These are phyloP conservation scores for Willisornis vidua DNA, from an alignment of 2,113 vertebrate species.

Conservation along the genomic window DNA sequence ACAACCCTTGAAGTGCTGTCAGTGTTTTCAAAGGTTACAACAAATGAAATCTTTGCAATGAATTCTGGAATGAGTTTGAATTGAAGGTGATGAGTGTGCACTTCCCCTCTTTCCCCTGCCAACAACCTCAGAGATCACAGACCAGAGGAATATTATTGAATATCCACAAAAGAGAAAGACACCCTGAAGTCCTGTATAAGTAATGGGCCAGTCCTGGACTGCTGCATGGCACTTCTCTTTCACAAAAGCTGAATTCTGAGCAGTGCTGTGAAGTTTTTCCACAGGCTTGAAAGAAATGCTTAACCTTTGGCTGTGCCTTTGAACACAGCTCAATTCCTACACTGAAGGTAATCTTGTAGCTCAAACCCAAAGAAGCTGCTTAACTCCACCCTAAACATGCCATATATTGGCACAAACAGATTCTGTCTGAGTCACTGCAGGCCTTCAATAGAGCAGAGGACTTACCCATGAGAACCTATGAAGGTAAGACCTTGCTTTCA, in stretches of 20 bases:
- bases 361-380: neutral
- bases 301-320: neutral
- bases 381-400: constrained; percentile 12
- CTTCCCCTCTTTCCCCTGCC: neutral
- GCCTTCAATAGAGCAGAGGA: neutral
- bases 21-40: neutral
- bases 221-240: neutral
- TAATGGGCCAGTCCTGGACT: neutral
- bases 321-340: neutral
- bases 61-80: neutral
- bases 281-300: neutral
- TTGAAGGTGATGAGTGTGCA: neutral
- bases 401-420: neutral
- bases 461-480: neutral
- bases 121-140: neutral
- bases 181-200: neutral
- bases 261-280: neutral
- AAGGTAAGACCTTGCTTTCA: constrained; percentile 31
- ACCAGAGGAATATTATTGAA: neutral
- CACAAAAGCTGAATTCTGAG: neutral
- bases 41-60: neutral
- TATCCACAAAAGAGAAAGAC: neutral
- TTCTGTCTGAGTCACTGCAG: neutral
- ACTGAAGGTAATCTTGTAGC: neutral
- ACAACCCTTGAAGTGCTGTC: neutral